Base-by-base conservation (phyloP, 2,888 invertebrate genomes). In the Euplexia lucipara region DNA sequence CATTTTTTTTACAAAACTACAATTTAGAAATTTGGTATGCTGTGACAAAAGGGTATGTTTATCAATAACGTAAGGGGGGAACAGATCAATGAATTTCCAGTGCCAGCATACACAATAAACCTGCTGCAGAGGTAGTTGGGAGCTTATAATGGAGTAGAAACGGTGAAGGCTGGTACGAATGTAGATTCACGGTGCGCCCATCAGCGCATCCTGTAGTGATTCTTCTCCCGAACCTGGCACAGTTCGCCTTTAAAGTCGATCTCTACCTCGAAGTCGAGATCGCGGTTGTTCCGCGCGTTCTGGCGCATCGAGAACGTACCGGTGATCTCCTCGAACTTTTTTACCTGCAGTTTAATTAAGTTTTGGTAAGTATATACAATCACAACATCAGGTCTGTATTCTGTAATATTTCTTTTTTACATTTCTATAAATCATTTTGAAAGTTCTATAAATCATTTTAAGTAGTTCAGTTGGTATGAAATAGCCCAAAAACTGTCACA, bases 231-330 rank as follows among this genome's bases (percentile, higher is more conserved):
- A 71, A 98, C 97, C 90, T 97, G 97, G 69, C 98, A 97, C 69
- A 98, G 95, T 86, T 98, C 98, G 26, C 98, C 98, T 84, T 99
- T 98, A 95, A 99, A 99, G 86, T 98, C 97, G 51, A 99, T 96
- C 86, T 98, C 98, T 70, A 99, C 97, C 79, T 97, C 97, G 92
- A 99, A 99, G 95, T 99, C 99, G 75, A 99, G 96, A 92, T 99
- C 99, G 53, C 99, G 97, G 93, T 98, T 98, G 94, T 99, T 99
- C 69, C 99, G 96, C 67, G 97, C 98, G 95, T 99, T 99, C 47
- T 99, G 99, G 82, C 98, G 98, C 98, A 99, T 98, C 56, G 97
- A 96, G 91, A 99, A 99, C 8, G 97, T 97, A 30, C 99, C 99
- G 56, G 96, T 97, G 66, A 99, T 97, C 90, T 99, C 99, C 91